Conservation (phyloP, 2,113 vertebrate genomes). For the Progne subis region DNA sequence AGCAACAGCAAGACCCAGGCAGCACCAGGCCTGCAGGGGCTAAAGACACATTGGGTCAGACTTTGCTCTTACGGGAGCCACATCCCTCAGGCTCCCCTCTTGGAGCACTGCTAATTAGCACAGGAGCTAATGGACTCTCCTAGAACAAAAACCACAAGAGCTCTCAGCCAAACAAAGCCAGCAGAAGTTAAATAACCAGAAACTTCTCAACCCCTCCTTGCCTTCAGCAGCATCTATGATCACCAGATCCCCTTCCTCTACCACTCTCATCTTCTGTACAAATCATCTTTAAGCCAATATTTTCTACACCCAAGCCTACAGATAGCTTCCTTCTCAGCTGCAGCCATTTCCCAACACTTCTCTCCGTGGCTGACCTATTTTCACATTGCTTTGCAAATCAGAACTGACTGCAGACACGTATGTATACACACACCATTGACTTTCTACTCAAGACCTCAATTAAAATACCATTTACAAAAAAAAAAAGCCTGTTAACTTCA, state of each 20-base stretch:
- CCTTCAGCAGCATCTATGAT: not conserved
- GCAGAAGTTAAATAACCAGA: not conserved
- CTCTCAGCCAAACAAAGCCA: not conserved
- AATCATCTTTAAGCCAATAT: not conserved
- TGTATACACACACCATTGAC: slow-evolving; percentile 51
- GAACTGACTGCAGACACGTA: slow-evolving; percentile 59
- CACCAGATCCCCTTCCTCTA: not conserved
- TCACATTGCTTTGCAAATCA: slow-evolving; percentile 55
- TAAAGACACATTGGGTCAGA: not conserved
- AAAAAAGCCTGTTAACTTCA: not conserved
- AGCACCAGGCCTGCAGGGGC: not conserved
- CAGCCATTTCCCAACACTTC: slow-evolving; percentile 6
- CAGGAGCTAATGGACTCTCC: not conserved
- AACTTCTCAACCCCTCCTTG: not conserved
- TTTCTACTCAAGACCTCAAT: slow-evolving; percentile 51
- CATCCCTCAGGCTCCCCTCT: not conserved
- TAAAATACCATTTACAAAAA: slow-evolving; percentile 42
- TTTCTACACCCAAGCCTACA: not conserved
- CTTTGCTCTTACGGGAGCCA: not conserved
- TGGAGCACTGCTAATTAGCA: not conserved
- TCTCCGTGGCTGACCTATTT: slow-evolving; percentile 60
- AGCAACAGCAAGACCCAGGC: not conserved
- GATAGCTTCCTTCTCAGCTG: not conserved
- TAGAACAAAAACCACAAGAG: not conserved
- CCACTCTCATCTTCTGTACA: not conserved